Conservation (phyloP, 2,113 vertebrate genomes). For the Promerops cafer region DNA sequence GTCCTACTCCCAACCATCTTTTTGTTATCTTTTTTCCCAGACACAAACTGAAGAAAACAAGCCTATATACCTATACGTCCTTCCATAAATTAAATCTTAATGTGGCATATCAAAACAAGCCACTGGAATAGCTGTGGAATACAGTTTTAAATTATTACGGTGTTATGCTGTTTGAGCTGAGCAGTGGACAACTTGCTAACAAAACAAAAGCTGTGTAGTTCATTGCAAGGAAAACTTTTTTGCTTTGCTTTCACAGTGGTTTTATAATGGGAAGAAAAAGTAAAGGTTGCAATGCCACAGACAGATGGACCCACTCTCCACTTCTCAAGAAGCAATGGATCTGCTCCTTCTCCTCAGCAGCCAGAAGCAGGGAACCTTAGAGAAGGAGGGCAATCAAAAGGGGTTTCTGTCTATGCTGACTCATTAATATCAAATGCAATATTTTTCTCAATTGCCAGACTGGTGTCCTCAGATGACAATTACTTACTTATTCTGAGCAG, state of each 20-base stretch:
- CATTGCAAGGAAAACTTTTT: background rate
- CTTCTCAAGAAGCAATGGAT: background rate
- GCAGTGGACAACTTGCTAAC: background rate
- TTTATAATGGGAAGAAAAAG: background rate
- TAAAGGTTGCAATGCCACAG: background rate
- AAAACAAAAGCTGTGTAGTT: background rate
- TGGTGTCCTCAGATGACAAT: background rate
- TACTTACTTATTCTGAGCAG: background rate
- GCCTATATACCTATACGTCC: background rate
- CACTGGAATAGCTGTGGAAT: background rate
- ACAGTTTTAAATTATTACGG: background rate
- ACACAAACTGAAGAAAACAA: background rate
- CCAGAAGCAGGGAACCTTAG: background rate
- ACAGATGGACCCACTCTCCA: background rate
- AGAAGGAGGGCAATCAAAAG: background rate
- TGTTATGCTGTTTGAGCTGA: background rate
- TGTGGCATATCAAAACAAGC: background rate
- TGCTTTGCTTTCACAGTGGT: background rate
- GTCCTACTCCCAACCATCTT: background rate
- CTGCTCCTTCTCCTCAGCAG: background rate
- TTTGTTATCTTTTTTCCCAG: constrained; percentile 29
- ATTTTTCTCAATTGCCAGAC: background rate
- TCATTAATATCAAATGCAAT: background rate
- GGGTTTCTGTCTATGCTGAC: background rate
- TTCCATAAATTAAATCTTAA: constrained; percentile 39